Evolutionary conservation across 2,888 invertebrate species (phyloP).

Genomic region (Crossocerus cetratus): DNA sequence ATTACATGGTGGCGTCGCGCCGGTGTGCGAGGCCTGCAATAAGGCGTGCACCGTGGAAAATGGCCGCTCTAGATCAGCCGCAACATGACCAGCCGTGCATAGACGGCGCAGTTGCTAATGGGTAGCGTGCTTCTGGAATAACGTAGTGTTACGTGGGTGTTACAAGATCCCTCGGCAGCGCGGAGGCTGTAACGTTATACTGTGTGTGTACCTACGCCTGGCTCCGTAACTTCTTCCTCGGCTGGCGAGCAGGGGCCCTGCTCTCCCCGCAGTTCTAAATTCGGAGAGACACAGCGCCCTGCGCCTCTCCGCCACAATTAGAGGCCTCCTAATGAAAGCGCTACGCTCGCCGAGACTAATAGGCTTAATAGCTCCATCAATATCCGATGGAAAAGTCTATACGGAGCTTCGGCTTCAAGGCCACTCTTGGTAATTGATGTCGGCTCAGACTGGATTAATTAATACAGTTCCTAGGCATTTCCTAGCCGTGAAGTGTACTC

Average conservation of each 20-base stretch:
- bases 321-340: not conserved
- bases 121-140: constrained; percentile 55
- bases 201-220: not conserved
- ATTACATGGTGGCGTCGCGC: constrained; percentile 37
- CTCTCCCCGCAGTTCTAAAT: constrained; percentile 42
- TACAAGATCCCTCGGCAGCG: constrained; percentile 39
- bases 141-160: constrained; percentile 54
- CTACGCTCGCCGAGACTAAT: not conserved
- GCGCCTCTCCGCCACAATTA: constrained; percentile 11
- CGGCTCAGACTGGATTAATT: too few relatives aligned
- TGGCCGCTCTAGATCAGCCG: constrained; percentile 55
- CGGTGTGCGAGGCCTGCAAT: constrained; percentile 20
- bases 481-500: too few relatives aligned
- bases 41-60: constrained; percentile 41
- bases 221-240: constrained; percentile 20
- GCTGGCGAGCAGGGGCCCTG: constrained; percentile 48
- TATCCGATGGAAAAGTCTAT: not conserved
- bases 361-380: not conserved
- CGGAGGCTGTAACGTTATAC: constrained; percentile 39
- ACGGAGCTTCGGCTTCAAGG: not conserved
- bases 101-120: constrained; percentile 51
- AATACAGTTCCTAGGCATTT: too few relatives aligned
- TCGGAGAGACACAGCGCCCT: constrained; percentile 13
- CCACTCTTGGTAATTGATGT: not conserved
- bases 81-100: constrained; percentile 53